Evolutionary conservation across 92 coral and sea anemone genomes (phyloP).

Genomic region (Bergia sp.): DNA sequence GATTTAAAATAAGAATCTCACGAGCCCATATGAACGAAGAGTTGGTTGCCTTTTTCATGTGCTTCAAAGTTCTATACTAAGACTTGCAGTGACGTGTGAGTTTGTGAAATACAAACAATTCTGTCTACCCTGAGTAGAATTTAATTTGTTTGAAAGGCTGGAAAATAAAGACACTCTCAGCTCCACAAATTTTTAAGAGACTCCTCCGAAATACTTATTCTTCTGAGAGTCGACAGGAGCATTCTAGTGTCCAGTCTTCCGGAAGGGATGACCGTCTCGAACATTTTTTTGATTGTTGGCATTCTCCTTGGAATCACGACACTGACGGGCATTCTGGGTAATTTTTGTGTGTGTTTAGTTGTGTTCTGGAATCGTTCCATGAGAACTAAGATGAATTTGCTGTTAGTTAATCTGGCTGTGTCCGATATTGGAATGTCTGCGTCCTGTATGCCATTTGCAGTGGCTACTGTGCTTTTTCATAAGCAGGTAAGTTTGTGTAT

Average conservation of each 20-base stretch:
- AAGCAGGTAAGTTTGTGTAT: not conserved
- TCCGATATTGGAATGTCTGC: conserved; percentile 98
- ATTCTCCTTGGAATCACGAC: conserved; percentile 88
- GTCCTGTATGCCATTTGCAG: conserved; percentile 97
- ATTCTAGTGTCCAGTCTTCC: not conserved
- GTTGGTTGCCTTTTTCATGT: not conserved
- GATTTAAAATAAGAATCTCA: not conserved
- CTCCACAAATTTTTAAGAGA: too few relatives aligned
- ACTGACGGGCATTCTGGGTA: conserved; percentile 86
- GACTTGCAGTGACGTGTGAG: too few relatives aligned
- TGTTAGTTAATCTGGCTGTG: conserved; percentile 85
- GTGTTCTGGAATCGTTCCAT: conserved; percentile 94
- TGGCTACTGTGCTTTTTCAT: conserved; percentile 89
- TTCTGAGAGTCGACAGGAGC: not conserved
- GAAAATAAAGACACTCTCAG: not conserved
- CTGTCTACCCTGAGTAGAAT: not conserved
- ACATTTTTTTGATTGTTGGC: conserved; percentile 73
- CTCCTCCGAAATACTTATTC: not conserved
- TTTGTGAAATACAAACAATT: not conserved
- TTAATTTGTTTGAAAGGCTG: not conserved
- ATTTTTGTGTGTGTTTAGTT: conserved; percentile 85
- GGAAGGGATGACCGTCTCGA: conserved; percentile 61
- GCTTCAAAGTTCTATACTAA: too few relatives aligned
- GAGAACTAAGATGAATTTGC: conserved; percentile 79
- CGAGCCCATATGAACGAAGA: not conserved